Conservation (phyloP, 2,888 invertebrate genomes). For the Carcina quercana region DNA sequence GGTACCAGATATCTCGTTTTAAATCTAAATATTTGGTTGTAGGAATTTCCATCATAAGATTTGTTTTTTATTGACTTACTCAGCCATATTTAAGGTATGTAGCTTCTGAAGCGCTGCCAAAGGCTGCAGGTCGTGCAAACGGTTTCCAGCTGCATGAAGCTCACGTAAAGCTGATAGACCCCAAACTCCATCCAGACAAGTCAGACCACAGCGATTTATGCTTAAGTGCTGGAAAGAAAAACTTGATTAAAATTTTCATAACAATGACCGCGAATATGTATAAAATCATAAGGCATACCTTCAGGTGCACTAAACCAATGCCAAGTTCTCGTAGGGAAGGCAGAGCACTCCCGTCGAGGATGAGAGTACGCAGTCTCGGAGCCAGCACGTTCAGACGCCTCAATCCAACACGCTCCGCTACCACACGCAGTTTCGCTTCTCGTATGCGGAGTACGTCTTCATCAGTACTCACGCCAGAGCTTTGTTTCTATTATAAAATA, state of each 20-base stretch:
- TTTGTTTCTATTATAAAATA: constrained; percentile 53
- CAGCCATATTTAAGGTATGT: constrained; percentile 64
- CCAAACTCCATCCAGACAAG: constrained; percentile 79
- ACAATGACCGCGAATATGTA: too few relatives aligned
- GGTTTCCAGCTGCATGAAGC: constrained; percentile 77
- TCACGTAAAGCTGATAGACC: constrained; percentile 76
- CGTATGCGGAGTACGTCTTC: constrained; percentile 63
- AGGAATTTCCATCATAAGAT: too few relatives aligned
- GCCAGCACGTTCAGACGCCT: constrained; percentile 76
- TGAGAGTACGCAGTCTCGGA: constrained; percentile 75
- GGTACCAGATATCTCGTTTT: too few relatives aligned
- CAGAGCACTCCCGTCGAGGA: constrained; percentile 79
- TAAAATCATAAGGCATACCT: too few relatives aligned
- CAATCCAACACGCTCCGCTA: constrained; percentile 78
- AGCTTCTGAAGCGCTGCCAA: constrained; percentile 75
- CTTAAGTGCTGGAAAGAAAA: constrained; percentile 61
- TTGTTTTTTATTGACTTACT: too few relatives aligned
- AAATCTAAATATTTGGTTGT: too few relatives aligned
- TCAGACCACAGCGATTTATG: constrained; percentile 78
- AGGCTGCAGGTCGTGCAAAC: constrained; percentile 76
- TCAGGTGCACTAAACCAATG: constrained; percentile 74
- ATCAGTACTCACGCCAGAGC: constrained; percentile 56
- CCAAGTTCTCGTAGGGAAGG: constrained; percentile 81
- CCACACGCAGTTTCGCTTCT: constrained; percentile 76
- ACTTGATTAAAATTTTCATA: too few relatives aligned